Evolutionary conservation across 2,888 invertebrate species (phyloP), one percentile per base, ranked within the genome.

Genomic region (Aphelenchoides bicaudatus): DNA sequence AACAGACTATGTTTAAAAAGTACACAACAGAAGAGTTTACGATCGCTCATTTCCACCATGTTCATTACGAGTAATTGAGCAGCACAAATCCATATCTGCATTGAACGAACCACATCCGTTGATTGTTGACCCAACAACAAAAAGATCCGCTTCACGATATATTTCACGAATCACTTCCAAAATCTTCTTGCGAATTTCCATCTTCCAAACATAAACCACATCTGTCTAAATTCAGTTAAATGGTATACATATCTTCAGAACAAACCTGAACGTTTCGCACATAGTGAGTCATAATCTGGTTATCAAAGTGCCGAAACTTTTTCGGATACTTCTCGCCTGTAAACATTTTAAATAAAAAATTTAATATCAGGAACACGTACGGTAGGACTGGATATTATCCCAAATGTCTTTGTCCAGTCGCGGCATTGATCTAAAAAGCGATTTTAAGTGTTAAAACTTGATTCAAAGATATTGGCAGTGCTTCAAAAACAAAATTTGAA

Each of bases 31-130:
- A 48, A 6, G 39, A 43, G 8, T 16, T 49, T 16, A 39, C 34
- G 6, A n/a, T 16, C 37, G 27, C n/a, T 8, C 56, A 19, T 23
- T 27, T 19, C n/a, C 25, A 21, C 49, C 43, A 27, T 46, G 25
- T n/a, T 16, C 25, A 23, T n/a, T 21, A 56, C 49, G 58, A 2
- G 47, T 37, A 30, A 48, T 47, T 21, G 47, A 39, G 2, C 74
- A 56, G 51, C 78, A 78, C 31, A 78, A 56, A 38, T 78, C 78
- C 68, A 78, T 69, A 52, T 78, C 78, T 0, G 74, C 71, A 39
- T 75, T 74, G 62, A 61, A 74, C 10, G 68, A 60, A 6, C 78
- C 78, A 50, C 76, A 74, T 4, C 75, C 75, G 47, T 75, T 78
- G n/a, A 78, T 59, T 0, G 76, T 76, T 4, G 72, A 72, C 13